These are phyloP conservation scores for Phanerotoma sp. DNA, from an alignment of 2,888 invertebrate species.

Conservation along the genomic window DNA sequence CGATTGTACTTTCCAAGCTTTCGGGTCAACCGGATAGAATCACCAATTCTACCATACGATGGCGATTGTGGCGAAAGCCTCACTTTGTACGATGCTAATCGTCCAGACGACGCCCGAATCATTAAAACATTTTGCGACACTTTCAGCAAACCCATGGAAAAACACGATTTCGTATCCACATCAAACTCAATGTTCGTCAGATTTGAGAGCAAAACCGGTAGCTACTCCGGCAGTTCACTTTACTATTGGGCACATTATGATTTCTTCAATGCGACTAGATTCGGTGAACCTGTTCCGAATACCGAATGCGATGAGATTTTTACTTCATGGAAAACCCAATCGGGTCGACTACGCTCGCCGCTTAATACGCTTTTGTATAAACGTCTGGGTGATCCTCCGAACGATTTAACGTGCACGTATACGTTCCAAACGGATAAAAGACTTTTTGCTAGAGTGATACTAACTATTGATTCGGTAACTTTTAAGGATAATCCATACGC, in stretches of 20 bases:
- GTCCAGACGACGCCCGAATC: conserved; percentile 86
- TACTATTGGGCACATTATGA: conserved; percentile 95
- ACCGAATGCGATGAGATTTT: conserved; percentile 88
- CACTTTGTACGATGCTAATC: conserved; percentile 84
- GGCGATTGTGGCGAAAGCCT: conserved; percentile 89
- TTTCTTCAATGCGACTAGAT: conserved; percentile 87
- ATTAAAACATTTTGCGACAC: conserved; percentile 95
- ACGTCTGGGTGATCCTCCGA: conserved; percentile 68
- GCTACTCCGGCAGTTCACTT: conserved; percentile 89
- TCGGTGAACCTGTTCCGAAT: conserved; percentile 74
- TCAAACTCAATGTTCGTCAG: conserved; percentile 84
- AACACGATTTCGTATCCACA: conserved; percentile 88
- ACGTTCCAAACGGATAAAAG: conserved; percentile 82
- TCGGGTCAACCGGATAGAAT: conserved; percentile 85
- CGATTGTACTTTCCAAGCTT: conserved; percentile 89
- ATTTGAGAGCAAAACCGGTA: conserved; percentile 90
- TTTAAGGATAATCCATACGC: conserved; percentile 67
- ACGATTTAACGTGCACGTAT: conserved; percentile 79
- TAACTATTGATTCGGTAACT: conserved; percentile 75
- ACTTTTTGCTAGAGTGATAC: conserved; percentile 77
- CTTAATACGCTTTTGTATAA: conserved; percentile 87
- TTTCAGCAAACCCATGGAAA: conserved; percentile 90
- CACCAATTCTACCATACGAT: conserved; percentile 82
- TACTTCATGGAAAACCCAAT: conserved; percentile 78
- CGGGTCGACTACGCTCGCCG: conserved; percentile 78